Evolutionary conservation across 1,140 invertebrate genomes (phyloP).

Genomic region (Zaprionus africanus): DNA sequence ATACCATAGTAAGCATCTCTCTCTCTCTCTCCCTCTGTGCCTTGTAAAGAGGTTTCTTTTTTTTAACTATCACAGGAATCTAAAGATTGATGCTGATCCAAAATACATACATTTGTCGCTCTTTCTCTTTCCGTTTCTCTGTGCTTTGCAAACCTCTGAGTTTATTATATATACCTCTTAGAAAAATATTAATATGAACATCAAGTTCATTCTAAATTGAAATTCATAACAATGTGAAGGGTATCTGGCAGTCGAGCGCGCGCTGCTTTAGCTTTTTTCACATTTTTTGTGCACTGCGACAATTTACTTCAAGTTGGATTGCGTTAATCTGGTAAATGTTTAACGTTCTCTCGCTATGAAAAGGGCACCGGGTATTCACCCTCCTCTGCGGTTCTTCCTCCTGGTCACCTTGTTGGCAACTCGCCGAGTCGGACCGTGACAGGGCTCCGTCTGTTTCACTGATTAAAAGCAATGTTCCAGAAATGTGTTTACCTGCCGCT

Average conservation of each 20-base stretch:
- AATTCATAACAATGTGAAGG: not conserved
- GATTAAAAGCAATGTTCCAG: constrained; percentile 82
- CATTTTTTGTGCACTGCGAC: constrained; percentile 50
- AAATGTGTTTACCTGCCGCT: constrained; percentile 81
- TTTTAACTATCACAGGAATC: no score
- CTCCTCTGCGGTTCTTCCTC: constrained; percentile 34
- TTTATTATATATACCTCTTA: no score
- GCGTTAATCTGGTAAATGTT: constrained; percentile 81
- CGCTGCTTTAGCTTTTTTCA: not conserved
- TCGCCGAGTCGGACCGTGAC: constrained; percentile 53
- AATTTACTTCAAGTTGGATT: constrained; percentile 75
- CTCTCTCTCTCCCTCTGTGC: no score
- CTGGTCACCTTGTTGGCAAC: constrained; percentile 52
- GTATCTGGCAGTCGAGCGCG: not conserved
- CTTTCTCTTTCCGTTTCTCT: no score
- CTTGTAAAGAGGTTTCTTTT: no score
- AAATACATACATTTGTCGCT: no score
- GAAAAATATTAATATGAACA: no score
- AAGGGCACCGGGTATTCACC: constrained; percentile 70
- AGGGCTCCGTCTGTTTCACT: constrained; percentile 72
- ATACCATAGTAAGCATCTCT: no score
- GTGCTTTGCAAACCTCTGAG: no score
- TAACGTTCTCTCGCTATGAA: constrained; percentile 78
- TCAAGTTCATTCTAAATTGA: no score
- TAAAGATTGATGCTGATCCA: no score